phyloP scores from a whole-genome alignment of 2,888 invertebrate genomes.

The Drosophila fulvimacula region DNA sequence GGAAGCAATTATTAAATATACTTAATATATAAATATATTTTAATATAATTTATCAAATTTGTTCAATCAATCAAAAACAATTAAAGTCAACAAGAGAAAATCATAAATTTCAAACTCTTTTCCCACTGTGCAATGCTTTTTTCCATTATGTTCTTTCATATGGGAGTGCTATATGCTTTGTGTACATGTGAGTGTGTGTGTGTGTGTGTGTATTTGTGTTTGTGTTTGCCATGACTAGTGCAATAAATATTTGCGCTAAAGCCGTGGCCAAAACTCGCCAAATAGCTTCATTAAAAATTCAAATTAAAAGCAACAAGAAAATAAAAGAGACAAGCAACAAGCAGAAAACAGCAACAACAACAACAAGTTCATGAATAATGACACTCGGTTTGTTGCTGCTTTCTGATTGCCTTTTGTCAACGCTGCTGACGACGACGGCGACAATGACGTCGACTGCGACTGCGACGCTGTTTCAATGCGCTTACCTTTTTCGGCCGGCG shows the following conservation, averaged over 20 bases:
- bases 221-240: slow-evolving; percentile 64
- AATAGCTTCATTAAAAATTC: slow-evolving; percentile 73
- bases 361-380: slow-evolving; percentile 43
- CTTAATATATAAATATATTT: too few species aligned
- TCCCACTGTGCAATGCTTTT: slow-evolving; percentile 63
- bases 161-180: slow-evolving; percentile 38
- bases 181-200: slow-evolving; percentile 18
- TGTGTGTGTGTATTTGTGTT: slow-evolving; percentile 30
- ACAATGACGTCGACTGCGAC: slow-evolving; percentile 21
- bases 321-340: slow-evolving; percentile 43
- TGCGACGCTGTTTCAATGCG: slow-evolving; percentile 16
- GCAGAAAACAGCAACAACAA: slow-evolving; percentile 31
- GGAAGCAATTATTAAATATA: background rate
- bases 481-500: slow-evolving; percentile 79
- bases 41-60: background rate
- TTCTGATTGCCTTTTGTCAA: slow-evolving; percentile 23
- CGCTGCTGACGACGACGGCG: slow-evolving; percentile 8
- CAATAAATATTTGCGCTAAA: slow-evolving; percentile 75
- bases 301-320: slow-evolving; percentile 57
- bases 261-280: slow-evolving; percentile 65
- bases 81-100: background rate
- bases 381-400: slow-evolving; percentile 44
- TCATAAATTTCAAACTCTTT: background rate
- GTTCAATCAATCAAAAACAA: background rate
- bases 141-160: slow-evolving; percentile 43